Evolutionary conservation across 2,888 invertebrate species (phyloP).

Genomic region (Macaria notata): DNA sequence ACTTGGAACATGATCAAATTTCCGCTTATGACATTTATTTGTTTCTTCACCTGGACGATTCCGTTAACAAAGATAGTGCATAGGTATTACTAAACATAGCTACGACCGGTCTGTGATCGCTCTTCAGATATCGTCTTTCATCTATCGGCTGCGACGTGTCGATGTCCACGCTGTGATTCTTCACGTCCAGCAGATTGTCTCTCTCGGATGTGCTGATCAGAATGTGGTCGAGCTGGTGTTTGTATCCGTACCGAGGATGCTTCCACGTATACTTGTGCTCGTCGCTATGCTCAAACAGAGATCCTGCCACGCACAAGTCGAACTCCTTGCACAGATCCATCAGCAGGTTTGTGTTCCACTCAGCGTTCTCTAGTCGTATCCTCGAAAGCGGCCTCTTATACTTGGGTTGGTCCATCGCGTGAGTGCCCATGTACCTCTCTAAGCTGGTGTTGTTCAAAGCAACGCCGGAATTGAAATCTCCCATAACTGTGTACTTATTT

Average conservation of each 20-base stretch:
- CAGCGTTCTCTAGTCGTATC: neutral
- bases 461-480: slow-evolving; percentile 2
- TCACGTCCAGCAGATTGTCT: neutral
- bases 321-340: neutral
- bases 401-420: neutral
- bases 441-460: neutral
- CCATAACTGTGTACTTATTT: neutral
- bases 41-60: too few relatives aligned
- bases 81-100: neutral
- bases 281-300: too few relatives aligned
- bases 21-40: too few relatives aligned
- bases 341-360: neutral
- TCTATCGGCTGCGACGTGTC: neutral
- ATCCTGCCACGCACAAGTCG: neutral
- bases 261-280: slow-evolving; percentile 2
- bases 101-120: neutral
- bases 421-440: slow-evolving; percentile 3
- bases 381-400: neutral
- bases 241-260: neutral
- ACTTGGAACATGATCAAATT: too few relatives aligned
- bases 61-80: too few relatives aligned
- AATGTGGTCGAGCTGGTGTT: slow-evolving; percentile 3
- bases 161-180: neutral
- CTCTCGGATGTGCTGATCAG: neutral
- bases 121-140: neutral